Evolutionary conservation across 2,113 vertebrate genomes (phyloP), one percentile per base, ranked within the genome.

Genomic region (Heterotilapia buettikoferi): DNA sequence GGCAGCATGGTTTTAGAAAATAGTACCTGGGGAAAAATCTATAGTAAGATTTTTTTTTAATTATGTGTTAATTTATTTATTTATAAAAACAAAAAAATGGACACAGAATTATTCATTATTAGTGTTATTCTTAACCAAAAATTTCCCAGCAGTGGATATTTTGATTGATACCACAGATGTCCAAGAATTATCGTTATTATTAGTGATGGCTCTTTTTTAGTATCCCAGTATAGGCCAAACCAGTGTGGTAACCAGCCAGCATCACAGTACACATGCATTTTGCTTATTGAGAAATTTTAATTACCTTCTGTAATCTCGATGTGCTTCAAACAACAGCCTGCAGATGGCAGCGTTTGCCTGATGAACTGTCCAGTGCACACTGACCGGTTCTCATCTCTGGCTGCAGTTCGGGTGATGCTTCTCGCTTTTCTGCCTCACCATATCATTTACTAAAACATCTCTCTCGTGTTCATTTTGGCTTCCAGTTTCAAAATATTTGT

Each of bases 261-360:
- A 59, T 59, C 21, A 8, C 56, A 29, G 24, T 7, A 29, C 13
- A 7, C 24, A 14, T 7, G 13, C 7, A 4, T 59, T 59, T 59
- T 59, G 26, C 56, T 14, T 8, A 16, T 9, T 16, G 13, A 16
- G 56, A 59, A 26, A 31, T 59, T 29, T 59, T 18, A 31, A 61
- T 9, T 18, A 5, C 7, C 13, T 59, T 61, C 4, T 59, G 26
- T 9, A 56, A 63, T 63, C 16, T 36, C 3, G 2, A 5, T 84
- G 61, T 45, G 9, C 31, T 88, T 47, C 9, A 1, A 38, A 6
- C 56, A 71, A 18, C 47, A 12, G 31, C 86, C 95, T 90, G 90
- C 61, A 95, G 95, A 92, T 57, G 93, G 91, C 92, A 92, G 90
- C 91, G 81, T 94, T 90, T 91, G 80, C 86, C 83, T 78, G 33